A percentile compares a stretch with the other conserved stretches of the same genome.
These are phyloP conservation scores for Drepana arcuata DNA, from an alignment of 1,140 invertebrate species.

Conservation along the genomic window DNA sequence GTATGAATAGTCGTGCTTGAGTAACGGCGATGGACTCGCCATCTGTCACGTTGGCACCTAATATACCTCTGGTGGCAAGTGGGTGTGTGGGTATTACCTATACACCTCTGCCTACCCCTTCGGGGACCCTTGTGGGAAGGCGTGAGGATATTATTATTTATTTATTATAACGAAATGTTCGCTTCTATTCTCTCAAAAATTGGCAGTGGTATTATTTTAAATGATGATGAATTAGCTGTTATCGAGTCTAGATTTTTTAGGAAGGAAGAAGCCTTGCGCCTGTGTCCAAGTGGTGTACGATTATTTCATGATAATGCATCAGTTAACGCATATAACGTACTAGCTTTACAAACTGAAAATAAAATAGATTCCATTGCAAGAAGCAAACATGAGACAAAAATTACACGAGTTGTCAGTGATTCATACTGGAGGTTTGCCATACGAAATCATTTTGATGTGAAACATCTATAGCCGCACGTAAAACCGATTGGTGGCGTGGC, in stretches of 20 bases:
- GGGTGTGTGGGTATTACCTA: too few relatives aligned
- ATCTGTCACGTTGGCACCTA: too few relatives aligned
- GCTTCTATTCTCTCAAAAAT: constrained; percentile 1
- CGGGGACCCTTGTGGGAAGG: too few relatives aligned
- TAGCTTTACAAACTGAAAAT: constrained; percentile 5
- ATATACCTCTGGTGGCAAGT: too few relatives aligned
- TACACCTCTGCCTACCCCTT: too few relatives aligned
- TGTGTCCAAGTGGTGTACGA: constrained; percentile 6
- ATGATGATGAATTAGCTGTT: constrained; percentile 6
- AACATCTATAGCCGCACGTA: too few relatives aligned
- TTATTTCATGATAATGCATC: constrained; percentile 5
- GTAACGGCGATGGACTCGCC: too few relatives aligned
- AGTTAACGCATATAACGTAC: constrained; percentile 5
- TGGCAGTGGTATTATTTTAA: constrained; percentile 15
- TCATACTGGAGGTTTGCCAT: constrained; percentile 42
- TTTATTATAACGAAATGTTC: constrained; percentile 1
- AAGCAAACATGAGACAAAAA: constrained; percentile 16
- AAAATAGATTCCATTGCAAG: constrained; percentile 4
- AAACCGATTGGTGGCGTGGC: too few relatives aligned
- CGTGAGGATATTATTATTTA: too few relatives aligned
- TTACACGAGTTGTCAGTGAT: constrained; percentile 35
- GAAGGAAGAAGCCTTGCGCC: background rate
- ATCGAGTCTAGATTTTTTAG: constrained; percentile 6
- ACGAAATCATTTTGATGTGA: constrained; percentile 36
- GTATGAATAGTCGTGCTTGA: too few relatives aligned